phyloP scores from a whole-genome alignment of 2,797 vertebrate genomes.

The Bovichtus variegatus region DNA sequence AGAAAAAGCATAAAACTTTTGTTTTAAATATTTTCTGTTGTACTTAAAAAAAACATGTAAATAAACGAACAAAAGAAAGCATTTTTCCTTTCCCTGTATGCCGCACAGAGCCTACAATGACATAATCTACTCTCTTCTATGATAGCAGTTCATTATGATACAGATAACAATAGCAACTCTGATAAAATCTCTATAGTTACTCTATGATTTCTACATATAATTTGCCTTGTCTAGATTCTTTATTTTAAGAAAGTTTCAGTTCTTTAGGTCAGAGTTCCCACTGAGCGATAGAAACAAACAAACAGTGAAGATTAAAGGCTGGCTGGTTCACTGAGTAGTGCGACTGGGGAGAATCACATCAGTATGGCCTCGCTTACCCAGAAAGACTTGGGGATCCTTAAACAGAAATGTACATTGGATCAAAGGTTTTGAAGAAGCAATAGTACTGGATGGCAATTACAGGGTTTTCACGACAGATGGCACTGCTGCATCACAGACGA shows the following conservation, averaged over 20 bases:
- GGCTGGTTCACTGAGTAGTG: conserved; percentile 82
- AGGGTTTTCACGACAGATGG: conserved; percentile 78
- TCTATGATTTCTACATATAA: conserved; percentile 85
- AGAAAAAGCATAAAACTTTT: conserved; percentile 55
- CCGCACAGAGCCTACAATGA: conserved; percentile 68
- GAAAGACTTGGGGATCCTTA: conserved; percentile 49
- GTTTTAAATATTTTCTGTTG: conserved; percentile 78
- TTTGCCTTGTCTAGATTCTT: conserved; percentile 79
- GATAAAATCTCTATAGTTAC: conserved; percentile 85
- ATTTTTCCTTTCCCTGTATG: conserved; percentile 58
- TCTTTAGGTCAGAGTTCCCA: conserved; percentile 75
- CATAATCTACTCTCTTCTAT: conserved; percentile 74
- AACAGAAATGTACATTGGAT: conserved; percentile 60
- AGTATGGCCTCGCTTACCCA: conserved; percentile 63
- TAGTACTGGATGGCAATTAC: conserved; percentile 73
- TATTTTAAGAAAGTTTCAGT: conserved; percentile 74
- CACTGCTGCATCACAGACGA: conserved; percentile 81
- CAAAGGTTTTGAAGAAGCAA: conserved; percentile 53
- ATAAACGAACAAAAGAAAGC: conserved; percentile 63
- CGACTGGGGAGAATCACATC: conserved; percentile 71
- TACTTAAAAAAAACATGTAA: conserved; percentile 71
- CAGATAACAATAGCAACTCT: conserved; percentile 83
- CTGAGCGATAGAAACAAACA: conserved; percentile 75
- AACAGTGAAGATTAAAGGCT: conserved; percentile 79
- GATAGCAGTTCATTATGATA: conserved; percentile 80